Conservation (phyloP, 2,888 invertebrate genomes). For the Malthinus seriepunctatus region DNA sequence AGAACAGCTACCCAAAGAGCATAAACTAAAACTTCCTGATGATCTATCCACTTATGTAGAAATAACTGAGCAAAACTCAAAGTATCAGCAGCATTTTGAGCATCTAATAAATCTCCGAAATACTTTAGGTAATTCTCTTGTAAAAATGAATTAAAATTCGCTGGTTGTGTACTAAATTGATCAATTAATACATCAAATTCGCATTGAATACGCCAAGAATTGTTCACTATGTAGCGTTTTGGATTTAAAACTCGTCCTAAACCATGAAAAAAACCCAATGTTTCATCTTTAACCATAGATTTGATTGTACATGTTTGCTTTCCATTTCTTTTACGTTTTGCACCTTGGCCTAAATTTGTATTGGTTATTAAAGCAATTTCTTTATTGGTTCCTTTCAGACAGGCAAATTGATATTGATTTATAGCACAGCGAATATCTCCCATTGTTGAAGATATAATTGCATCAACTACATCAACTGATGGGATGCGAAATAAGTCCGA, state of each 20-base stretch:
- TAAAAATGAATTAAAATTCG: conserved; percentile 68
- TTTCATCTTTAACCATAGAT: conserved; percentile 68
- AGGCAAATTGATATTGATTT: conserved; percentile 82
- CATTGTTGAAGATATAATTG: conserved; percentile 69
- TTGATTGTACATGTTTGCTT: conserved; percentile 44
- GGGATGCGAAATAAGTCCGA: conserved; percentile 60
- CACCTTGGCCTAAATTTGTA: conserved; percentile 42
- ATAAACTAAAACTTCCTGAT: conserved; percentile 48
- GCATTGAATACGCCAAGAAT: conserved; percentile 60
- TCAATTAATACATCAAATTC: conserved; percentile 68
- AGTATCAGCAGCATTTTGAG: conserved; percentile 63
- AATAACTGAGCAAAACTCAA: conserved; percentile 74
- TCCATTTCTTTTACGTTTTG: conserved; percentile 54
- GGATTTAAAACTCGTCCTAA: conserved; percentile 78
- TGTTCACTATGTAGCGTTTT: conserved; percentile 60
- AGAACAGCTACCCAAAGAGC: conserved; percentile 68
- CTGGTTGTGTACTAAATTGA: conserved; percentile 69
- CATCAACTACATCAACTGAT: conserved; percentile 63
- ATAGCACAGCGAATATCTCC: conserved; percentile 85
- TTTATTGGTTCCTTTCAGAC: conserved; percentile 53
- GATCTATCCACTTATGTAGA: conserved; percentile 67
- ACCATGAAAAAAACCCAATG: conserved; percentile 73
- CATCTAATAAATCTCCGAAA: conserved; percentile 67
- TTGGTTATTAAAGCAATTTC: conserved; percentile 4
- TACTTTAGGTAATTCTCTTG: conserved; percentile 76